Evolutionary conservation across 1,140 invertebrate genomes (phyloP).

Genomic region (Ephestia elutella): DNA sequence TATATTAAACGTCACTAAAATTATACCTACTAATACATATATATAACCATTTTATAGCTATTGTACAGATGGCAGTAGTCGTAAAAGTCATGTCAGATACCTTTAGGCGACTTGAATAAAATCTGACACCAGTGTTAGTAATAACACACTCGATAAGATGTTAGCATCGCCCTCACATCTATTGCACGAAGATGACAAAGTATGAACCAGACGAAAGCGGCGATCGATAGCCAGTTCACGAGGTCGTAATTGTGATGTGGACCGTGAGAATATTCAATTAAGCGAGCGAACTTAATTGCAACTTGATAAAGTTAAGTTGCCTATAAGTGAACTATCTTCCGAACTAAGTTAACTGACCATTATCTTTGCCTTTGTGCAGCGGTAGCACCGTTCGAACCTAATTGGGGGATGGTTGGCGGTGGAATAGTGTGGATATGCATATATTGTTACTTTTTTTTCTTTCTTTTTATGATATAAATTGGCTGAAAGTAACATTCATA

Average conservation of each 20-base stretch:
- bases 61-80: too few species aligned
- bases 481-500: too few species aligned
- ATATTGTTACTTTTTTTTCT: not conserved
- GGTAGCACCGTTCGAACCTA: conserved; percentile 52
- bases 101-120: too few species aligned
- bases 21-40: too few species aligned
- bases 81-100: too few species aligned
- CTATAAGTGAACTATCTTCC: conserved; percentile 71
- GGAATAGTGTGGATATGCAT: conserved; percentile 25
- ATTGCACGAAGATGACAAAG: too few species aligned
- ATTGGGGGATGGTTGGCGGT: conserved; percentile 45
- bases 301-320: conserved; percentile 69
- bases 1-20: too few species aligned
- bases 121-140: too few species aligned
- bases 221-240: conserved; percentile 61
- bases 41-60: too few species aligned
- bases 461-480: too few species aligned
- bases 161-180: too few species aligned
- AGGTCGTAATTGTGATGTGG: conserved; percentile 63
- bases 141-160: too few species aligned
- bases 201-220: not conserved
- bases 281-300: conserved; percentile 63
- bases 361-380: conserved; percentile 69
- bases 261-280: conserved; percentile 71
- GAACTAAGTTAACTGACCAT: conserved; percentile 70